A percentile compares a stretch with the other conserved stretches of the same genome.
phyloP scores from a whole-genome alignment of 2,888 invertebrate genomes.

The Aporophyla nigra region DNA sequence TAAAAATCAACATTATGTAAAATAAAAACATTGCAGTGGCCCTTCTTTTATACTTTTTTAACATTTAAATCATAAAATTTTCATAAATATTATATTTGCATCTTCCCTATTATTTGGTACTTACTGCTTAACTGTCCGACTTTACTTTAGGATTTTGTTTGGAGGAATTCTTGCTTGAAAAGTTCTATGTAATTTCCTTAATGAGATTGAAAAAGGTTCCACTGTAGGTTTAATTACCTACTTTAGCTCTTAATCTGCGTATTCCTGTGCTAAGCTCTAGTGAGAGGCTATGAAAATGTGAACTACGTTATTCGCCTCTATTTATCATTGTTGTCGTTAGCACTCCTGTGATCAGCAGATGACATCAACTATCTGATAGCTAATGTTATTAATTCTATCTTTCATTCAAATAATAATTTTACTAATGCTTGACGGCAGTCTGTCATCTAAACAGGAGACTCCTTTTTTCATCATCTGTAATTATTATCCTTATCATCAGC shows the following conservation, averaged over 20 bases:
- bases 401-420: not conserved
- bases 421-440: not conserved
- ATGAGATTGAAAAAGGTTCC: not conserved
- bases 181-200: slow-evolving; percentile 17
- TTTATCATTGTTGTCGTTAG: slow-evolving; percentile 4
- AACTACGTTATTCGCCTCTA: not conserved
- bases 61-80: too few relatives aligned
- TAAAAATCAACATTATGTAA: too few relatives aligned
- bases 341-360: not conserved
- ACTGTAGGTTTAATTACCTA: slow-evolving; percentile 5
- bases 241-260: not conserved
- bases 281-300: not conserved
- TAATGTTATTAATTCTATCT: slow-evolving; percentile 1
- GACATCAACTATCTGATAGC: slow-evolving; percentile 4
- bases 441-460: not conserved
- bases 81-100: too few relatives aligned
- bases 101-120: slow-evolving; percentile 49
- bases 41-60: too few relatives aligned
- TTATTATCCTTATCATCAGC: not conserved
- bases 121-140: slow-evolving; percentile 26
- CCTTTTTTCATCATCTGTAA: not conserved
- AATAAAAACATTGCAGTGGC: too few relatives aligned
- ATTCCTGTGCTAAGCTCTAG: not conserved
- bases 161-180: slow-evolving; percentile 15
- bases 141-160: slow-evolving; percentile 27